Evolutionary conservation across 2,113 vertebrate genomes (phyloP).

Genomic region (Phyllostomus hastatus): DNA sequence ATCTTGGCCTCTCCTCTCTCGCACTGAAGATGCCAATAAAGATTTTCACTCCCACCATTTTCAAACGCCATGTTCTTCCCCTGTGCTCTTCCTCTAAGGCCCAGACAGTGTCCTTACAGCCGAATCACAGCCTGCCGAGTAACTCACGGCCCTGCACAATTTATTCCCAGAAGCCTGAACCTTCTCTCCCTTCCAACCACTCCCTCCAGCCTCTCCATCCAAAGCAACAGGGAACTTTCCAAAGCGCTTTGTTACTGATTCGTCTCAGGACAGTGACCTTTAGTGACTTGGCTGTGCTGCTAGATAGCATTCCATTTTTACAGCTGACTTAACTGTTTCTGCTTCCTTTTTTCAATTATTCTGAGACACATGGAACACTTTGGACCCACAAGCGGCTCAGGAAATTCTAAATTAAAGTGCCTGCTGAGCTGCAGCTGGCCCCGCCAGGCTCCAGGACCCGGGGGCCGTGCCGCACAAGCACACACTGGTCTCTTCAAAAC

Average conservation of each 20-base stretch:
- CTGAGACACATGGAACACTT: constrained; percentile 45
- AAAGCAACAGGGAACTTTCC: background rate
- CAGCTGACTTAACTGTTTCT: constrained; percentile 18
- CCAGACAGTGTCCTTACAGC: background rate
- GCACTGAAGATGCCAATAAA: background rate
- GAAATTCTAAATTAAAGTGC: constrained; percentile 58
- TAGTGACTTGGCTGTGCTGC: background rate
- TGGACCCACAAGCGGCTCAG: constrained; percentile 34
- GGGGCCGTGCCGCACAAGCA: background rate
- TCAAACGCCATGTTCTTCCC: background rate
- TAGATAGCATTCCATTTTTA: constrained; percentile 20
- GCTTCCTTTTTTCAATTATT: constrained; percentile 48
- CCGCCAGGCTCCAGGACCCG: background rate
- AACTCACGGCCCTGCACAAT: background rate
- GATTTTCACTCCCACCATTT: background rate
- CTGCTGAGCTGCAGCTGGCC: constrained; percentile 31
- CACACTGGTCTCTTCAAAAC: constrained; percentile 1
- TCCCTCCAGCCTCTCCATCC: background rate
- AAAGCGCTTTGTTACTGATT: background rate
- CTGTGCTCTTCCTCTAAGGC: background rate
- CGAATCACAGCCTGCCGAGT: background rate
- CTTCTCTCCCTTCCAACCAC: background rate
- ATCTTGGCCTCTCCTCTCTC: background rate
- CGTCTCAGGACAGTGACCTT: background rate
- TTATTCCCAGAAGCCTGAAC: background rate